Base-by-base conservation (phyloP, 2,113 vertebrate genomes). In the Cryptoleucopteryx plumbea region DNA sequence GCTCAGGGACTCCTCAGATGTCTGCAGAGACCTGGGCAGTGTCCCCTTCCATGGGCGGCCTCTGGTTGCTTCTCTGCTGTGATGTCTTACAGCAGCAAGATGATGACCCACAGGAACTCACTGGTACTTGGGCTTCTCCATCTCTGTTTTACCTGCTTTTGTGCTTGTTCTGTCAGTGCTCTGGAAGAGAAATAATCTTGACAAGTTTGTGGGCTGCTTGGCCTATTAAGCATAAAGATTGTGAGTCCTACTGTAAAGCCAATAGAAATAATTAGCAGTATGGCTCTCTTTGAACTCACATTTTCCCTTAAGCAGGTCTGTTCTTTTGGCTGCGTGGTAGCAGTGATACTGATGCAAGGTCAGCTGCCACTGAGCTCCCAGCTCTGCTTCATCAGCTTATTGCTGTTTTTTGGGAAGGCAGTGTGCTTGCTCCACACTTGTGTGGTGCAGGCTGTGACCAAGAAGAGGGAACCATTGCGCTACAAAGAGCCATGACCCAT, bases 371-470 rank as follows among this genome's bases (percentile, higher is more conserved):
- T 45, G 81, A 79, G 85, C 75, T 86, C 75, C 80, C 59, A 77
- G 80, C 88, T 75, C 72, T 82, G 86, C 86, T 82, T 66, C 50
- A 7, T 80, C 83, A 90, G 80, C 89, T 70, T 34, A 15, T 70
- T 0, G 7, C 65, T 72, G 53, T 0, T 3, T 93, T 90, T 88
- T 65, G 85, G 88, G 50, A 14, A 23, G 93, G 81, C 84, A 62
- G 14, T 0, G 2, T 0, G 0, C 27, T 91, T 53, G 52, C 68
- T 34, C 45, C 72, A 16, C 59, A 87, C 89, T 83, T 91, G 77
- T 3, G 42, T 4, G 0, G 1, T 20, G 34, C 71, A 19, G 50
- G 70, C 71, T 47, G 79, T 1, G 36, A 8, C 63, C 0, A 8
- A 42, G 72, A 23, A 10, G 55, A 63, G 63, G 70, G 38, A 79